Conservation (phyloP, 2,888 invertebrate species). For the Drosophila monieri region DNA sequence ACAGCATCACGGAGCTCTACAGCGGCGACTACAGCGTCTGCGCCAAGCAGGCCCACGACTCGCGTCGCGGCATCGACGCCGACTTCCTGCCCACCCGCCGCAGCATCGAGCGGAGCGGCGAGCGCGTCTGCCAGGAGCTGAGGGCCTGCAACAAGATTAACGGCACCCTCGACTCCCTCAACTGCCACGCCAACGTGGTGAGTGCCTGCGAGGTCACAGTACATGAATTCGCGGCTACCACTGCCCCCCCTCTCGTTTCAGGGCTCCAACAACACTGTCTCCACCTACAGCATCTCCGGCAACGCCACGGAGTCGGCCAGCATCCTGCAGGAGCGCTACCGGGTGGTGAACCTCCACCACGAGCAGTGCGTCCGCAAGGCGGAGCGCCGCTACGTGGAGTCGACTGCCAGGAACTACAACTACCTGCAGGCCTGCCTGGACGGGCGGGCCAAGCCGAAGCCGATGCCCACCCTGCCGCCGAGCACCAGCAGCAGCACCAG, state of each 20-base stretch:
- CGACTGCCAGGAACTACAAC: slow-evolving; percentile 74
- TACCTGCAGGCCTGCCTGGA: slow-evolving; percentile 74
- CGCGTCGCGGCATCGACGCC: slow-evolving; percentile 61
- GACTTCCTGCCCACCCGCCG: slow-evolving; percentile 60
- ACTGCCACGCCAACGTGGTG: slow-evolving; percentile 73
- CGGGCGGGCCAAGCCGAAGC: slow-evolving; percentile 61
- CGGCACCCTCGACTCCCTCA: slow-evolving; percentile 67
- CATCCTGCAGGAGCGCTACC: slow-evolving; percentile 73
- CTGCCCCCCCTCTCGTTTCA: slow-evolving; percentile 13
- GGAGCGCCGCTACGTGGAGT: slow-evolving; percentile 72
- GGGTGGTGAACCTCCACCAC: slow-evolving; percentile 69
- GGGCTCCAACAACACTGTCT: slow-evolving; percentile 77
- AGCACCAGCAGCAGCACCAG: slow-evolving; percentile 34
- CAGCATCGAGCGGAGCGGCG: slow-evolving; percentile 52
- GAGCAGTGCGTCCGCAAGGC: slow-evolving; percentile 68
- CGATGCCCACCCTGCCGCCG: slow-evolving; percentile 29
- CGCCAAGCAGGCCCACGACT: slow-evolving; percentile 43
- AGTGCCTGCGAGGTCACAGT: slow-evolving; percentile 35
- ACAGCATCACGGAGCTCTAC: slow-evolving; percentile 62
- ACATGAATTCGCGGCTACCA: background rate
- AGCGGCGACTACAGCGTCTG: slow-evolving; percentile 64
- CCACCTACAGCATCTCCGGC: slow-evolving; percentile 75
- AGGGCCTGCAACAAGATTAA: slow-evolving; percentile 52
- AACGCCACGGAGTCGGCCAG: slow-evolving; percentile 75
- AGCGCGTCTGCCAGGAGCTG: slow-evolving; percentile 59